Conservation (phyloP, 2,888 invertebrate genomes). For the Calliscelio sp. region DNA sequence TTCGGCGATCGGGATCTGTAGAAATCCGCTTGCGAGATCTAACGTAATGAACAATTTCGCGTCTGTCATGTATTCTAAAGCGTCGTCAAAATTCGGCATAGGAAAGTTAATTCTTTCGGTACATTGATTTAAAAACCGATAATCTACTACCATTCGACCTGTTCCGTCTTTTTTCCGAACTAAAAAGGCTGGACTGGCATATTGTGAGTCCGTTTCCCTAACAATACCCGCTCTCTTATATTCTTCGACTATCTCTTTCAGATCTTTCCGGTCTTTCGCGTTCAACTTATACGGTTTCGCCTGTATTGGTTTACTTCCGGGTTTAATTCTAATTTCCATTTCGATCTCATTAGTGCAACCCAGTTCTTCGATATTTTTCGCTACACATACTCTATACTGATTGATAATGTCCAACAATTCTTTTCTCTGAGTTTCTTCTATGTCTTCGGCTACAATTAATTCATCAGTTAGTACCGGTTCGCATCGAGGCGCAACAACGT, state of each 20-base stretch:
- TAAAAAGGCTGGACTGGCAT: conserved; percentile 16
- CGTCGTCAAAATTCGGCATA: conserved; percentile 28
- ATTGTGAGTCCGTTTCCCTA: background rate
- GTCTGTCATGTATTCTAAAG: background rate
- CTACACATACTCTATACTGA: background rate
- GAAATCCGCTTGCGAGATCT: conserved; percentile 29
- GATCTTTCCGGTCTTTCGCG: background rate
- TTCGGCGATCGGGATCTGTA: conserved; percentile 11
- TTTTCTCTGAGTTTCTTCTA: background rate
- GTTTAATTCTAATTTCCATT: conserved; percentile 6
- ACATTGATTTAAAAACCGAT: background rate
- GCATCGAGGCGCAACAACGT: background rate
- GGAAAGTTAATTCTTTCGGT: conserved; percentile 18
- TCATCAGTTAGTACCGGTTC: background rate
- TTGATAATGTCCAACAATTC: background rate
- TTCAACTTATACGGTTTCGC: background rate
- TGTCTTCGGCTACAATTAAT: background rate
- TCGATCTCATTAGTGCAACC: background rate
- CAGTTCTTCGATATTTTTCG: background rate
- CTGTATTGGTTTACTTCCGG: background rate
- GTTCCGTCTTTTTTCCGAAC: conserved; percentile 16
- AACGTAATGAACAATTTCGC: conserved; percentile 10
- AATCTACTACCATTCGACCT: conserved; percentile 24
- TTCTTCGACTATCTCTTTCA: conserved; percentile 7
- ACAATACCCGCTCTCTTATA: conserved; percentile 7